Evolutionary conservation across 35 echinoderm and acorn worm species (phyloP).

Genomic region (Ophiothrix spiculata): DNA sequence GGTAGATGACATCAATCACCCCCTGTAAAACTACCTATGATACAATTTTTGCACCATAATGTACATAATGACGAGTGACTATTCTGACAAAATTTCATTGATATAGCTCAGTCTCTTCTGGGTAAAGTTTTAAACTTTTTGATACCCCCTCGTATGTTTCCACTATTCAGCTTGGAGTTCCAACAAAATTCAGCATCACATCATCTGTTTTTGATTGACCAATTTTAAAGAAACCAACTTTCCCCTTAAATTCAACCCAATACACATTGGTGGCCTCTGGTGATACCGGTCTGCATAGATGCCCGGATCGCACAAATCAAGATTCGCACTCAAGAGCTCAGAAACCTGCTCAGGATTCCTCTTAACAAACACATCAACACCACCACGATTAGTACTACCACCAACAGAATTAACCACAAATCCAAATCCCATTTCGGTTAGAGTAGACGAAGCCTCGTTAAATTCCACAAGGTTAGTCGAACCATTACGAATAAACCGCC

Average conservation of each 20-base stretch:
- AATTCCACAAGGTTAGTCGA: not conserved
- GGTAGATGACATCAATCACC: too few relatives aligned
- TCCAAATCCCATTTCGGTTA: not conserved
- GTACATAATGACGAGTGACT: too few relatives aligned
- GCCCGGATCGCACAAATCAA: not conserved
- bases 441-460: not conserved
- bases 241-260: not conserved
- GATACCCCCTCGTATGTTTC: too few relatives aligned
- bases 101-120: too few relatives aligned
- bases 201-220: not conserved
- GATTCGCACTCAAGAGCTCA: not conserved
- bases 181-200: too few relatives aligned
- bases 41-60: too few relatives aligned
- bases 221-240: not conserved
- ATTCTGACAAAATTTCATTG: too few relatives aligned
- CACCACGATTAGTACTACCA: not conserved
- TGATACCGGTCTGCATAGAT: not conserved
- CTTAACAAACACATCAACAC: slow-evolving; percentile 1
- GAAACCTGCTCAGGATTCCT: not conserved
- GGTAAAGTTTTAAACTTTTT: too few relatives aligned
- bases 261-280: not conserved
- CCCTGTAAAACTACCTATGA: too few relatives aligned
- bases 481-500: not conserved
- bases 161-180: too few relatives aligned
- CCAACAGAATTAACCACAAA: not conserved